A percentile compares a stretch with the other conserved stretches of the same genome.
These are phyloP conservation scores for Drosophila nigrodunni DNA, from an alignment of 1,140 invertebrate genomes.

Conservation along the genomic window DNA sequence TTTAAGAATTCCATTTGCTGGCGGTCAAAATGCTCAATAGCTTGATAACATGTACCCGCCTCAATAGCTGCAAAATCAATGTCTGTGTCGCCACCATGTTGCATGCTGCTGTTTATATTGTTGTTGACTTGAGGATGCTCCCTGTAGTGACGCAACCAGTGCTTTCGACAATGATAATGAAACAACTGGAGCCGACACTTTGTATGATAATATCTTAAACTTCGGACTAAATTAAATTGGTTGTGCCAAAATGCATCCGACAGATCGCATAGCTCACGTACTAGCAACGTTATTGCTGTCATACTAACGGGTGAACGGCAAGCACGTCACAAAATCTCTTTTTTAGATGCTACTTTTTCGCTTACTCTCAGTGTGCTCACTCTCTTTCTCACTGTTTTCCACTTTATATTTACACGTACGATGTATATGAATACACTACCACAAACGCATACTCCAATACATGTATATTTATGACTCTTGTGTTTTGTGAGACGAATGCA, in stretches of 20 bases:
- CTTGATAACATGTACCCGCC: slow-evolving; percentile 52
- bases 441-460: not conserved
- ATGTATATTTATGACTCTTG: slow-evolving; percentile 13
- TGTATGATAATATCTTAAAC: slow-evolving; percentile 62
- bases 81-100: slow-evolving; percentile 18
- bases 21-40: slow-evolving; percentile 45
- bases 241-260: slow-evolving; percentile 73
- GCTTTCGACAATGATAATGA: slow-evolving; percentile 55
- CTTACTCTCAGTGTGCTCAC: slow-evolving; percentile 24
- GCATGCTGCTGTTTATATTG: slow-evolving; percentile 43
- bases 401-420: slow-evolving; percentile 2
- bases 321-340: slow-evolving; percentile 29
- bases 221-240: slow-evolving; percentile 58
- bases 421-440: not conserved
- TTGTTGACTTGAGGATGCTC: not conserved
- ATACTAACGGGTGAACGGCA: slow-evolving; percentile 60
- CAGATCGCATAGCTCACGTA: slow-evolving; percentile 70
- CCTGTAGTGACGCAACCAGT: slow-evolving; percentile 61
- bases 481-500: not conserved
- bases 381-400: slow-evolving; percentile 10
- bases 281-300: slow-evolving; percentile 73
- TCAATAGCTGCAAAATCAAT: slow-evolving; percentile 79
- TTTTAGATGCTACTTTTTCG: slow-evolving; percentile 46
- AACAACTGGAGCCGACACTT: slow-evolving; percentile 66
- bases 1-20: slow-evolving; percentile 41